These are phyloP conservation scores for Cecropterus lyciades DNA, from an alignment of 1,140 invertebrate genomes.

Conservation along the genomic window DNA sequence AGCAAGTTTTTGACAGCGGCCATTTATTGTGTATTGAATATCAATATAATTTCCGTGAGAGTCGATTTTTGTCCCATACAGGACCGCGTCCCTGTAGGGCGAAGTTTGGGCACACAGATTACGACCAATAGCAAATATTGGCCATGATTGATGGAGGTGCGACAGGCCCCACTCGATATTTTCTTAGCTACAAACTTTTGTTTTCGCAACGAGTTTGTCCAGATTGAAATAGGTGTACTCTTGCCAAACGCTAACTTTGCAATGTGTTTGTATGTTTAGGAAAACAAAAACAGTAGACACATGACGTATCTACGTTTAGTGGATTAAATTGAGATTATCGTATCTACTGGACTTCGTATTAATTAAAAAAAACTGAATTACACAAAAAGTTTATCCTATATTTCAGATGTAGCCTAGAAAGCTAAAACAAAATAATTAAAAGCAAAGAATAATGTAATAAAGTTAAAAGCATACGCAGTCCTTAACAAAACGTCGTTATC, in stretches of 20 bases:
- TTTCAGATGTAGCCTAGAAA: too few species aligned
- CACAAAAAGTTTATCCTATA: too few species aligned
- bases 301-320: too few species aligned
- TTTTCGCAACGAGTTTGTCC: slow-evolving; percentile 38
- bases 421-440: too few species aligned
- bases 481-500: too few species aligned
- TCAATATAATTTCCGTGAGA: slow-evolving; percentile 84
- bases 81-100: slow-evolving; percentile 63
- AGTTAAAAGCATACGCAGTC: too few species aligned
- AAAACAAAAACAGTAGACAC: background rate
- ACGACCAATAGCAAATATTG: slow-evolving; percentile 81
- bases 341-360: too few species aligned
- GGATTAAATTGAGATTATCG: too few species aligned
- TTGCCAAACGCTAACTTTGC: slow-evolving; percentile 10
- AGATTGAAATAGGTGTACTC: slow-evolving; percentile 32
- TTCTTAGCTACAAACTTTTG: slow-evolving; percentile 41
- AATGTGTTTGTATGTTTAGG: slow-evolving; percentile 1
- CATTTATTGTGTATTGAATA: slow-evolving; percentile 85
- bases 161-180: slow-evolving; percentile 36
- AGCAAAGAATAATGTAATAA: too few species aligned
- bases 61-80: slow-evolving; percentile 82
- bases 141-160: slow-evolving; percentile 53
- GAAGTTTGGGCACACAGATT: slow-evolving; percentile 80
- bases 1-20: slow-evolving; percentile 83
- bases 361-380: too few species aligned